Evolutionary conservation across 2,113 vertebrate species (phyloP).

Genomic region (Kobus ellipsiprymnus): DNA sequence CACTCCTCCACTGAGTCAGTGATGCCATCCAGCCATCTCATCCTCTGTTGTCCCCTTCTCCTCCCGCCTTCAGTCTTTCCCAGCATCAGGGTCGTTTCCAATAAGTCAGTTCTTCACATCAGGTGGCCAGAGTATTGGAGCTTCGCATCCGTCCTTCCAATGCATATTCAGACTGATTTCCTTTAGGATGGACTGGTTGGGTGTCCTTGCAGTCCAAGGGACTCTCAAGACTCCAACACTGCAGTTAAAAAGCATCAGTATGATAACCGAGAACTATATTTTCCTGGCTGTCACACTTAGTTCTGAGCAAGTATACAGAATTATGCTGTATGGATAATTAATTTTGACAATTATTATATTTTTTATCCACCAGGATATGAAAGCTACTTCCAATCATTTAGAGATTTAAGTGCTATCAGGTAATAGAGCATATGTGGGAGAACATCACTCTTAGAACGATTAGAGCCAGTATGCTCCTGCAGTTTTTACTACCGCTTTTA

Average conservation of each 20-base stretch:
- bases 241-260: neutral
- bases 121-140: neutral
- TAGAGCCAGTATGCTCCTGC: neutral
- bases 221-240: neutral
- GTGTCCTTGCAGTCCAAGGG: neutral
- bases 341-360: neutral
- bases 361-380: neutral
- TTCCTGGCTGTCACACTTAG: neutral
- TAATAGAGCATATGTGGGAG: neutral
- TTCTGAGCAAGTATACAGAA: neutral
- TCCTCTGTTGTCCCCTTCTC: neutral
- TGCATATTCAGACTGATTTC: neutral
- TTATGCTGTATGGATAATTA: neutral
- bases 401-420: neutral
- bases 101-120: fast-evolving
- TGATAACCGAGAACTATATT: neutral
- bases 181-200: neutral
- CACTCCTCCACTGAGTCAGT: neutral
- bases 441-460: neutral
- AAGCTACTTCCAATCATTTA: neutral
- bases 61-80: neutral
- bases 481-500: neutral
- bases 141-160: neutral
- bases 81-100: neutral
- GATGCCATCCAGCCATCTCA: neutral